These are phyloP conservation scores for Campylorhamphus procurvoides DNA, from an alignment of 2,113 vertebrate genomes.

Conservation along the genomic window DNA sequence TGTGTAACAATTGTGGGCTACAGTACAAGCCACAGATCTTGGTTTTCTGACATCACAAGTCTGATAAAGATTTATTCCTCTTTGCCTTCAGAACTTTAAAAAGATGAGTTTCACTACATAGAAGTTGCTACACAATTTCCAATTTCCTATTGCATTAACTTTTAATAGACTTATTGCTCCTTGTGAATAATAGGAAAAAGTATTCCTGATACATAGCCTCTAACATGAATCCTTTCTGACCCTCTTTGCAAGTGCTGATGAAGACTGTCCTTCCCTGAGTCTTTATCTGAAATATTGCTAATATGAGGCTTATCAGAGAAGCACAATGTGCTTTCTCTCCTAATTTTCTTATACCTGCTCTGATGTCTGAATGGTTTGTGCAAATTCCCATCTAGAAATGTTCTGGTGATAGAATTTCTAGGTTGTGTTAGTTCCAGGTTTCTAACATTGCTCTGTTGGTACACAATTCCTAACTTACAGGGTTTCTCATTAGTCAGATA, in stretches of 20 bases:
- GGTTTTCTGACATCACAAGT: not conserved
- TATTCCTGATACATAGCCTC: not conserved
- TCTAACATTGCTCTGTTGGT: not conserved
- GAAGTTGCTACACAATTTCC: constrained; percentile 44
- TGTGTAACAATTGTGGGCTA: not conserved
- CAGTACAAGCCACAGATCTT: not conserved
- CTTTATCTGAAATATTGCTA: not conserved
- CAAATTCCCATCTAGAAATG: not conserved
- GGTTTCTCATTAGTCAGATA: not conserved
- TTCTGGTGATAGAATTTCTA: not conserved
- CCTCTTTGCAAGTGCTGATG: not conserved
- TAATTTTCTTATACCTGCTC: not conserved
- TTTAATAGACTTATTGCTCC: constrained; percentile 52
- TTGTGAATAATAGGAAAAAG: constrained; percentile 36
- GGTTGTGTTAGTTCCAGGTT: not conserved
- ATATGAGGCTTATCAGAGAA: not conserved
- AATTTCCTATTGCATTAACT: constrained; percentile 36
- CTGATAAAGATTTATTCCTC: constrained; percentile 22
- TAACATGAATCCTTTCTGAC: not conserved
- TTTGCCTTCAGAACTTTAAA: constrained; percentile 30
- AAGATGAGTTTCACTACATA: constrained; percentile 24
- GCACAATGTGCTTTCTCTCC: not conserved
- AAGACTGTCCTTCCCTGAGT: not conserved
- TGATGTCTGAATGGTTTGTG: not conserved
- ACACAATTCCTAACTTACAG: not conserved